These are phyloP conservation scores for Vimba vimba DNA, from an alignment of 2,113 vertebrate genomes.

Conservation along the genomic window DNA sequence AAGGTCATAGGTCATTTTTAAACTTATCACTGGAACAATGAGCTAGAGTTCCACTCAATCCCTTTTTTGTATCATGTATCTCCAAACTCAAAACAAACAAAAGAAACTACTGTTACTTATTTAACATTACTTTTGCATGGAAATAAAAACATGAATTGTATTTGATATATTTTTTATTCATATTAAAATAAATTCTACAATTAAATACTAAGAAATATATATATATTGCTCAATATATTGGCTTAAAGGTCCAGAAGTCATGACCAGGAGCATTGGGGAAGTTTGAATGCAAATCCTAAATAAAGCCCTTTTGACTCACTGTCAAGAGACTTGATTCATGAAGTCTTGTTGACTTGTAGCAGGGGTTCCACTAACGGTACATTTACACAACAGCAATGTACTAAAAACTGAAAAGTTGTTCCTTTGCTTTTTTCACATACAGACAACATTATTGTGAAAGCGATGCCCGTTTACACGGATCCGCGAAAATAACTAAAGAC, in stretches of 20 bases:
- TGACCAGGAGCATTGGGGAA: background rate
- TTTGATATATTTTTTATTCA: too few species aligned
- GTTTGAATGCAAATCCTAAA: background rate
- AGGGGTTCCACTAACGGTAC: conserved; percentile 39
- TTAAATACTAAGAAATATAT: too few species aligned
- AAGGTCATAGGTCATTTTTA: background rate
- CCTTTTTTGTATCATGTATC: background rate
- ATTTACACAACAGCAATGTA: background rate
- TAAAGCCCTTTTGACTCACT: background rate
- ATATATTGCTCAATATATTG: too few species aligned
- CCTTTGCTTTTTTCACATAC: too few species aligned
- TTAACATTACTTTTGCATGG: too few species aligned
- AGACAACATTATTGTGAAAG: too few species aligned
- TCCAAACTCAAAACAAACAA: background rate
- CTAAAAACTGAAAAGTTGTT: too few species aligned
- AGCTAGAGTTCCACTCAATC: background rate
- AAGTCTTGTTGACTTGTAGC: background rate
- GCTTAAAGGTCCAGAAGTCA: background rate
- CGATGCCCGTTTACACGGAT: too few species aligned
- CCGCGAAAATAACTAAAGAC: too few species aligned
- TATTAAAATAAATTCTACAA: too few species aligned
- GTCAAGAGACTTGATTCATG: background rate
- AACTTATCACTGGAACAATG: conserved; percentile 16
- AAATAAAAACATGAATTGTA: too few species aligned
- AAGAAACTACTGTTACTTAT: background rate